phyloP scores from a whole-genome alignment of 2,113 vertebrate genomes.

The western clawed frog (Xenopus tropicalis) region DNA sequence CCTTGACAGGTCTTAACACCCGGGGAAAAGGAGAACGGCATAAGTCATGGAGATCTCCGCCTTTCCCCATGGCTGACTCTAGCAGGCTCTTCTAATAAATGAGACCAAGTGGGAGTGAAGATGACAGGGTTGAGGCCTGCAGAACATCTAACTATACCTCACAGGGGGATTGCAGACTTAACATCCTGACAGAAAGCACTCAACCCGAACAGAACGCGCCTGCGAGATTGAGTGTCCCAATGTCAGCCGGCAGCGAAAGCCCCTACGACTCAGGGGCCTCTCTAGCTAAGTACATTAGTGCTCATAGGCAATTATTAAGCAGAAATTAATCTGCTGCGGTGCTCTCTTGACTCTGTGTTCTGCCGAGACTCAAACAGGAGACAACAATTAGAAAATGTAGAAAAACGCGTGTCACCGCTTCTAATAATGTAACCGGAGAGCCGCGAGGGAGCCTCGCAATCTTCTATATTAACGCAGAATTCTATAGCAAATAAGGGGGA shows the following conservation, averaged over 20 bases:
- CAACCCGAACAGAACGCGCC: conserved; percentile 57
- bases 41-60: conserved; percentile 42
- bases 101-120: conserved; percentile 62
- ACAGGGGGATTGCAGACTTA: conserved; percentile 49
- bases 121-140: conserved; percentile 54
- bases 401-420: not conserved
- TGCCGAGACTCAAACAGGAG: conserved; percentile 18
- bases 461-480: too few species aligned
- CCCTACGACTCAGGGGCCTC: conserved; percentile 8
- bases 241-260: not conserved
- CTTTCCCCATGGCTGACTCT: conserved; percentile 70
- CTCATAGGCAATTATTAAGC: conserved; percentile 32
- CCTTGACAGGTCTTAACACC: conserved; percentile 39
- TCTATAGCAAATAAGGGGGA: too few species aligned
- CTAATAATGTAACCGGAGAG: not conserved
- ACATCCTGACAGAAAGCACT: conserved; percentile 58
- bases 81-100: conserved; percentile 56
- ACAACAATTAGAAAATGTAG: conserved; percentile 40
- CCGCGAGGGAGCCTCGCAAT: not conserved
- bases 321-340: conserved; percentile 14
- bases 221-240: conserved; percentile 30
- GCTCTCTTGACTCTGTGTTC: conserved; percentile 39
- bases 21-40: not conserved
- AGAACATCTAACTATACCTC: conserved; percentile 33
- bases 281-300: not conserved